These are phyloP conservation scores for Cyprinella venusta DNA, from an alignment of 2,797 vertebrate species.

Conservation along the genomic window DNA sequence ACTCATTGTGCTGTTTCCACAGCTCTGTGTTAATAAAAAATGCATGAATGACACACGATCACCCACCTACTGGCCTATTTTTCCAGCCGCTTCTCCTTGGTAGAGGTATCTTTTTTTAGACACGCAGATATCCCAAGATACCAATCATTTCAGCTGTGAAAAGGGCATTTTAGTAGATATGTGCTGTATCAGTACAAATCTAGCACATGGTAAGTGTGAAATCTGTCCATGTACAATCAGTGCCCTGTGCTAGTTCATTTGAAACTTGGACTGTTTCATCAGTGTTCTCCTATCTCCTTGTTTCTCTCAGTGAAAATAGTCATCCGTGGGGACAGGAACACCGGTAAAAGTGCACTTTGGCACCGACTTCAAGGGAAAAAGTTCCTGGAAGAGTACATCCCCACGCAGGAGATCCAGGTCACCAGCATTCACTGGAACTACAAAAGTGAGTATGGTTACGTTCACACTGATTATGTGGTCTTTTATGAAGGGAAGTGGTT, in stretches of 20 bases:
- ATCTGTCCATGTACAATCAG: neutral
- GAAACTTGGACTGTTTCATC: neutral
- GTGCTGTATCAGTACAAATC: neutral
- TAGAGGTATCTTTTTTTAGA: conserved; percentile 33
- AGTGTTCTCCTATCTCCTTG: neutral
- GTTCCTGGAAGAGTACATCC: conserved; percentile 85
- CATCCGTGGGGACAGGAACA: conserved; percentile 86
- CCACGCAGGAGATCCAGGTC: conserved; percentile 88
- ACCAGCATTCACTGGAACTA: conserved; percentile 91
- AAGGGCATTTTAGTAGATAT: neutral
- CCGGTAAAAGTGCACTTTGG: conserved; percentile 86
- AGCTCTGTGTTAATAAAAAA: conserved; percentile 53
- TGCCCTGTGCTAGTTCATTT: neutral
- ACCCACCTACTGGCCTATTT: conserved; percentile 58
- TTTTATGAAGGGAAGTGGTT: neutral
- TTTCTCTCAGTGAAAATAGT: conserved; percentile 82
- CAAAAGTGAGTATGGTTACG: conserved; percentile 69
- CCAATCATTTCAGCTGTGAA: neutral
- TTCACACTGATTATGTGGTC: neutral
- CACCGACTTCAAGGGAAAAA: conserved; percentile 84
- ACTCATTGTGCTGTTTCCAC: conserved; percentile 26
- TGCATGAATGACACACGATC: conserved; percentile 58
- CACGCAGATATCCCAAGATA: neutral
- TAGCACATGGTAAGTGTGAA: neutral
- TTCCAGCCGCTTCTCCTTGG: conserved; percentile 42